Conservation (phyloP, 2,113 vertebrate species). For the Hirundichthys speculiger region DNA sequence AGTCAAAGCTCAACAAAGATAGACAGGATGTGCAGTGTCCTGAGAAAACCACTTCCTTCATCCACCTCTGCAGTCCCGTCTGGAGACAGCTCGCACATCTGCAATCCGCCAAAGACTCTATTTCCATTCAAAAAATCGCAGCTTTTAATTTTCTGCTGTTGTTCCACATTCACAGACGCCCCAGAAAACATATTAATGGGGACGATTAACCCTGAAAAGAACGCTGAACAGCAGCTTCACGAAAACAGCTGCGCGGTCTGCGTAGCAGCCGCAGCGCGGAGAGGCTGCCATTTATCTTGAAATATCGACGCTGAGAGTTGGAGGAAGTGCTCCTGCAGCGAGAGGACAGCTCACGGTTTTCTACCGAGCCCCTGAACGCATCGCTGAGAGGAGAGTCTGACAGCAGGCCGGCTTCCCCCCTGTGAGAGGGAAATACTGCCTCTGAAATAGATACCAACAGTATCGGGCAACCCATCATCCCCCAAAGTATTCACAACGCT, state of each 20-base stretch:
- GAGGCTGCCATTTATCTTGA: constrained; percentile 48
- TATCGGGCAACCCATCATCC: constrained; percentile 61
- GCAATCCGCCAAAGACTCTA: constrained; percentile 25
- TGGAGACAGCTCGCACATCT: constrained; percentile 59
- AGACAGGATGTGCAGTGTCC: constrained; percentile 26
- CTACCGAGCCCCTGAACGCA: constrained; percentile 32
- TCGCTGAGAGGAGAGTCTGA: constrained; percentile 56
- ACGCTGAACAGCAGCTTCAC: constrained; percentile 27
- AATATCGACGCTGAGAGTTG: constrained; percentile 50
- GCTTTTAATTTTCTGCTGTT: constrained; percentile 32
- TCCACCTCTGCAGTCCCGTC: constrained; percentile 36
- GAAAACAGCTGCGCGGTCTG: constrained; percentile 40
- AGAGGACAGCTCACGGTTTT: constrained; percentile 59
- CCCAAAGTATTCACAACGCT: constrained; percentile 57
- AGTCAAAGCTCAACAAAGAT: constrained; percentile 53
- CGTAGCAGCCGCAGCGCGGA: constrained; percentile 11
- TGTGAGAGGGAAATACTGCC: constrained; percentile 52
- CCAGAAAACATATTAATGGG: constrained; percentile 54
- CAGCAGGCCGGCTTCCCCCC: constrained; percentile 60
- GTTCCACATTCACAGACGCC: constrained; percentile 33
- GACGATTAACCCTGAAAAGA: constrained; percentile 55
- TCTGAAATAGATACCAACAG: constrained; percentile 65
- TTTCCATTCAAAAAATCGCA: constrained; percentile 29
- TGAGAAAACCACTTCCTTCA: constrained; percentile 48
- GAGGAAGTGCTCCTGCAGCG: constrained; percentile 66